Base-by-base conservation (phyloP, 2,113 vertebrate genomes). In the Vombatus ursinus region DNA sequence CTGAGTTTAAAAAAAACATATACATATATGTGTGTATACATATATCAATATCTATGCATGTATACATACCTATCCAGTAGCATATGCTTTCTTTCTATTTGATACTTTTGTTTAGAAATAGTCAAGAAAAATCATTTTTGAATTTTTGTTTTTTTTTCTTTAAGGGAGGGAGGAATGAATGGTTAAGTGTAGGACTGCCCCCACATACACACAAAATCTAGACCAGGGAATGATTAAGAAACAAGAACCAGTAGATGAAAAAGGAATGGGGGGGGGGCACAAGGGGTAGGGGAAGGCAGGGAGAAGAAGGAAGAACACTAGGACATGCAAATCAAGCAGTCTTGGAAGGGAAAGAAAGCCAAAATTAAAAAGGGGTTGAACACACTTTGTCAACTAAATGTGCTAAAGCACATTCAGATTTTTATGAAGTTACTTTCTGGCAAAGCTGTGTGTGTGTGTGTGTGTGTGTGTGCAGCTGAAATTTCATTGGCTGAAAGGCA, bases 381-480 rank as follows among this genome's bases (percentile, higher is more conserved):
- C 52, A 92, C 90, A 95, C 28, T 94, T 93, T 96, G 77, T 51
- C 54, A 61, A 24, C 93, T 96, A 93, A 96, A 93, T 52, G 90
- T 68, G 50, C 44, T 94, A 92, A 52, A 92, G 93, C 94, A 96
- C 28, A 9, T 91, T 47, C 90, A 97, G 94, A 97, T 93, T 48
- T 96, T 48, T 95, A 52, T 91, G 68, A 97, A 93, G 89, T 96
- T 94, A 47, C 97, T 97, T 95, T 96, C 89, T 98, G 96, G 93
- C 90, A 51, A 96, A 93, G 31, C 11, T 57, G 91, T 93, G 92
- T 91, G 48, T 93, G 91, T 93, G 52, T 95, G 90, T 93, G 48
- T 51, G 50, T 54, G 92, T 93, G 93, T 90, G 47, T 93, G 92
- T 92, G 47, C 4, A n/a, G 92, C 94, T 95, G 97, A 44, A 92